These are phyloP conservation scores for Pocillopora damicornis DNA, from an alignment of 64 coral and sea anemone genomes.

Conservation along the genomic window DNA sequence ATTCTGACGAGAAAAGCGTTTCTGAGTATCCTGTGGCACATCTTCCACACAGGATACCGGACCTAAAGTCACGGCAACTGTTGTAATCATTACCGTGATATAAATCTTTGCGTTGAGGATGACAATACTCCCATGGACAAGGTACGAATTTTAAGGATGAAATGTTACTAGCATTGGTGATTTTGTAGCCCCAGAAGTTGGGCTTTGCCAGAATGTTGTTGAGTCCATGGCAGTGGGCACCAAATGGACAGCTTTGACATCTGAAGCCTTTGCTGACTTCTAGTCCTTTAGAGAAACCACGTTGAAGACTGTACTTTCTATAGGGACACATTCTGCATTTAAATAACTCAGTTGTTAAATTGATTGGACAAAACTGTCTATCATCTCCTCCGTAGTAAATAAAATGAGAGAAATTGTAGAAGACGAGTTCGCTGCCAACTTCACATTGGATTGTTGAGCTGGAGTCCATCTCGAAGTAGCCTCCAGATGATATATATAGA, in stretches of 20 bases:
- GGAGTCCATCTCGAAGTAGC: constrained; percentile 27
- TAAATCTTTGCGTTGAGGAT: background rate
- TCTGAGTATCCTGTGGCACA: constrained; percentile 49
- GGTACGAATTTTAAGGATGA: constrained; percentile 4
- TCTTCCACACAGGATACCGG: constrained; percentile 41
- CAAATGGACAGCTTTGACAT: constrained; percentile 51
- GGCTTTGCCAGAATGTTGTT: constrained; percentile 22
- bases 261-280: background rate
- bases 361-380: constrained; percentile 12
- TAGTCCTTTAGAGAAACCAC: constrained; percentile 25
- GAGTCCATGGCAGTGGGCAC: constrained; percentile 36
- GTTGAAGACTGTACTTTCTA: constrained; percentile 58
- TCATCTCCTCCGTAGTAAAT: background rate
- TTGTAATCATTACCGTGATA: constrained; percentile 33
- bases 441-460: constrained; percentile 26
- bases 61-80: constrained; percentile 41
- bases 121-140: constrained; percentile 59
- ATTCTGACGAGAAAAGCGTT: constrained; percentile 30
- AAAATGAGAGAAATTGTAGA: constrained; percentile 12
- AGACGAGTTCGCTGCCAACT: constrained; percentile 18
- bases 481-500: background rate
- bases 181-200: constrained; percentile 59
- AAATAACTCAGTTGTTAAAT: constrained; percentile 15
- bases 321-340: constrained; percentile 32
- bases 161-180: background rate